A percentile compares a stretch with the other conserved stretches of the same genome.
Evolutionary conservation across 1,140 invertebrate genomes (phyloP).

Genomic region (Euura saliciscinereae): DNA sequence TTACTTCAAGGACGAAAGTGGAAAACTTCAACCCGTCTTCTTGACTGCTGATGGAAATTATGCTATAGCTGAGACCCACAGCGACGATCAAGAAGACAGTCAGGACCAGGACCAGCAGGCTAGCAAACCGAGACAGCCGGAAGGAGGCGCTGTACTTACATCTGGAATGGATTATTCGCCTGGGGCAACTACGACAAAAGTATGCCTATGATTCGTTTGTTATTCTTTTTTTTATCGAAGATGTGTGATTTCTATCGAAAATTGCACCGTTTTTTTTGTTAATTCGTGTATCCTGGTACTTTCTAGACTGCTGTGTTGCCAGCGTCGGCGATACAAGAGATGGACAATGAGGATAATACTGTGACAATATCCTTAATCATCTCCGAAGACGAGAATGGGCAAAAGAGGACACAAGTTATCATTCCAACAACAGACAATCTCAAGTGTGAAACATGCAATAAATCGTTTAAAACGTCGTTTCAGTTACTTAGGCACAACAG

Average conservation of each 20-base stretch:
- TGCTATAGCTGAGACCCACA: slow-evolving; percentile 46
- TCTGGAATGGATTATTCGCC: neutral
- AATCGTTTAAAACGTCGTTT: slow-evolving; percentile 54
- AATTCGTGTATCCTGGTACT: neutral
- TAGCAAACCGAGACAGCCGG: slow-evolving; percentile 29
- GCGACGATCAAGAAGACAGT: slow-evolving; percentile 44
- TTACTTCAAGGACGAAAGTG: slow-evolving; percentile 56
- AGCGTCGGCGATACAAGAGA: slow-evolving; percentile 17
- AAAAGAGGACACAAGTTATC: slow-evolving; percentile 58
- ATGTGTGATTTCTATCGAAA: neutral
- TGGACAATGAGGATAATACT: slow-evolving; percentile 54
- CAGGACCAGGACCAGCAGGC: slow-evolving; percentile 38
- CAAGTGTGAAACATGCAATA: slow-evolving; percentile 56
- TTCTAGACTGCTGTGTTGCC: slow-evolving; percentile 19
- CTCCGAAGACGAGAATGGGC: slow-evolving; percentile 56
- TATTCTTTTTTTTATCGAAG: neutral
- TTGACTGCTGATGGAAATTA: slow-evolving; percentile 57
- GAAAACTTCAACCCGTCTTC: slow-evolving; percentile 53
- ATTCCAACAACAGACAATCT: slow-evolving; percentile 55
- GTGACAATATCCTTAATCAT: slow-evolving; percentile 58
- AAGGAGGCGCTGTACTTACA: slow-evolving; percentile 31
- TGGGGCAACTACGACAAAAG: neutral
- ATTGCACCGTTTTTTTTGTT: neutral
- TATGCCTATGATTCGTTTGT: neutral
- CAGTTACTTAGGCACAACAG: slow-evolving; percentile 56